Evolutionary conservation across 2,113 vertebrate species (phyloP).

Genomic region (Hymenochirus boettgeri): DNA sequence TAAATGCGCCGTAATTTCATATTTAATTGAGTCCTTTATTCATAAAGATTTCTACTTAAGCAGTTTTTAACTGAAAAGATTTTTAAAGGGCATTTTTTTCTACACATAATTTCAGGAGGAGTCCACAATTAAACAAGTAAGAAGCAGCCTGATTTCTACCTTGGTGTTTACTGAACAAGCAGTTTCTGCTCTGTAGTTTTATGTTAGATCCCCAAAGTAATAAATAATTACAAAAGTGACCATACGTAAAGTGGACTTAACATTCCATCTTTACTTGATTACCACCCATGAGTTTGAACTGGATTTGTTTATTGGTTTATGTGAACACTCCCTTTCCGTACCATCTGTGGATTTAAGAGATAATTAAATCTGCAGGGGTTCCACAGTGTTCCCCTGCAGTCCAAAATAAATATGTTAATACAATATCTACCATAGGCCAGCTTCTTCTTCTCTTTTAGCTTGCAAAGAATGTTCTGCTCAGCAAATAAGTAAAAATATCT

Average conservation of each 20-base stretch:
- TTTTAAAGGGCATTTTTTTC: neutral
- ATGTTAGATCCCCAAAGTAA: neutral
- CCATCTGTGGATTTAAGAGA: slow-evolving; percentile 11
- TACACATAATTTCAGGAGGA: neutral
- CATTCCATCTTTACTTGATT: neutral
- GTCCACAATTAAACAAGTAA: neutral
- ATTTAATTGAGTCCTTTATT: no score
- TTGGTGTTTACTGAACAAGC: neutral
- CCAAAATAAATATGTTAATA: slow-evolving; percentile 8
- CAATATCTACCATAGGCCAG: slow-evolving; percentile 1
- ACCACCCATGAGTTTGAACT: slow-evolving; percentile 1
- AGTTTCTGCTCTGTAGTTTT: neutral
- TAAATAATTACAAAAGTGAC: neutral
- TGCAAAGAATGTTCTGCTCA: slow-evolving; percentile 45
- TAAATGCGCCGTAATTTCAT: no score
- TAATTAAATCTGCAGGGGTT: slow-evolving; percentile 23
- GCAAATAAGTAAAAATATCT: slow-evolving; percentile 45
- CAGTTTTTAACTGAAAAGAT: no score
- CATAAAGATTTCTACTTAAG: no score
- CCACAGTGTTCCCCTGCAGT: slow-evolving; percentile 3
- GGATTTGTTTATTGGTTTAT: slow-evolving; percentile 9
- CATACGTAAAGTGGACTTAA: neutral
- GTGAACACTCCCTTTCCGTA: slow-evolving; percentile 6
- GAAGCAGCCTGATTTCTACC: neutral
- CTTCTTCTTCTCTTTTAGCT: slow-evolving; percentile 20